Conservation (phyloP, 2,797 vertebrate genomes). For the Lepidocolaptes lacrymiger region DNA sequence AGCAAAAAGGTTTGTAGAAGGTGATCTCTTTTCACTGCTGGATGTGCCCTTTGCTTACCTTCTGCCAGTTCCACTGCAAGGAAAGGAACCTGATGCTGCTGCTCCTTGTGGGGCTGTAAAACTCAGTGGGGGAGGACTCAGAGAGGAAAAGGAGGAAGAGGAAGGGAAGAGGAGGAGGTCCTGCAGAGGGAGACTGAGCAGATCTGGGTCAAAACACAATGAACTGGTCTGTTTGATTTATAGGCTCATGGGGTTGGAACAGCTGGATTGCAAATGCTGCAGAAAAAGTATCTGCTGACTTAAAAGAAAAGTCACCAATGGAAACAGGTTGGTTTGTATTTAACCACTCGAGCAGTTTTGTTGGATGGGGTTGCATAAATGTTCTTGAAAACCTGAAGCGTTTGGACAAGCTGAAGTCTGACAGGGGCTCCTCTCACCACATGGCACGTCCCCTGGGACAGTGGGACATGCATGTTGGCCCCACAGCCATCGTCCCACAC, state of each 20-base stretch:
- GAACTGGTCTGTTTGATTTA: slow-evolving; percentile 1
- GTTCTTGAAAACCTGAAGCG: background rate
- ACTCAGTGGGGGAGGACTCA: background rate
- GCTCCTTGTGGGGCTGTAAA: background rate
- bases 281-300: background rate
- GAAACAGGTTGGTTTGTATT: slow-evolving; percentile 29
- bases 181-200: background rate
- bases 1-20: background rate
- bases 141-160: background rate
- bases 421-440: background rate
- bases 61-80: background rate
- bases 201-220: slow-evolving; percentile 18
- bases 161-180: background rate
- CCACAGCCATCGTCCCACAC: fast-evolving
- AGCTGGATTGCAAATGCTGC: slow-evolving; percentile 19
- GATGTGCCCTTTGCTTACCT: background rate
- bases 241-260: background rate
- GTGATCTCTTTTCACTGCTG: background rate
- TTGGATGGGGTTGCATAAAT: slow-evolving; percentile 2
- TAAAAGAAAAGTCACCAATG: background rate
- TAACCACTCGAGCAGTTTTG: background rate
- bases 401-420: background rate
- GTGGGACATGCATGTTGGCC: fast-evolving
- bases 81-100: background rate
- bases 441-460: fast-evolving